Evolutionary conservation across 2,113 vertebrate species (phyloP).

Genomic region (Megaceryle torquata): DNA sequence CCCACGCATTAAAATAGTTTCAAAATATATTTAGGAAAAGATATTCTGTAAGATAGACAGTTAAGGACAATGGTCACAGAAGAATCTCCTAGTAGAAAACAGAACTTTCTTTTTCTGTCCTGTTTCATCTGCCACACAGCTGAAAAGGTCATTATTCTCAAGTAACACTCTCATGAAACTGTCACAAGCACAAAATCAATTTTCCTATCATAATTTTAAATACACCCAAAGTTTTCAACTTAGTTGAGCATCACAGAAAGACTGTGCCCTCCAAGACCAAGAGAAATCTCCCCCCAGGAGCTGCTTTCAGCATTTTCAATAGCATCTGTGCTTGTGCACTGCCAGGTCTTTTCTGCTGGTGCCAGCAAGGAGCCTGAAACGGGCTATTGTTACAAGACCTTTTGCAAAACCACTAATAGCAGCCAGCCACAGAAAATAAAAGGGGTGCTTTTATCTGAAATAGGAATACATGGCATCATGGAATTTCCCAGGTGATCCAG

Average conservation of each 20-base stretch:
- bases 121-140: neutral
- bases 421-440: neutral
- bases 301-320: neutral
- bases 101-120: neutral
- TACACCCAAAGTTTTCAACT: neutral
- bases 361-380: neutral
- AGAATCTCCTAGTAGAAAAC: neutral
- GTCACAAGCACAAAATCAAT: neutral
- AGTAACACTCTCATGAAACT: neutral
- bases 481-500: neutral
- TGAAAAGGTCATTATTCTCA: neutral
- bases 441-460: neutral
- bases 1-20: neutral
- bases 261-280: neutral
- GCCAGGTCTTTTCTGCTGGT: neutral
- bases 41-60: neutral
- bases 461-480: neutral
- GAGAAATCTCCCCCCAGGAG: neutral
- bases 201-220: neutral
- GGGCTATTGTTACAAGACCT: neutral
- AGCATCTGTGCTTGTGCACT: neutral
- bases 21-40: neutral
- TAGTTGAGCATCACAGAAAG: neutral
- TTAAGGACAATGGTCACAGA: neutral
- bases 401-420: neutral